Conservation (phyloP, 2,888 invertebrate genomes). For the Pollenia angustigena region DNA sequence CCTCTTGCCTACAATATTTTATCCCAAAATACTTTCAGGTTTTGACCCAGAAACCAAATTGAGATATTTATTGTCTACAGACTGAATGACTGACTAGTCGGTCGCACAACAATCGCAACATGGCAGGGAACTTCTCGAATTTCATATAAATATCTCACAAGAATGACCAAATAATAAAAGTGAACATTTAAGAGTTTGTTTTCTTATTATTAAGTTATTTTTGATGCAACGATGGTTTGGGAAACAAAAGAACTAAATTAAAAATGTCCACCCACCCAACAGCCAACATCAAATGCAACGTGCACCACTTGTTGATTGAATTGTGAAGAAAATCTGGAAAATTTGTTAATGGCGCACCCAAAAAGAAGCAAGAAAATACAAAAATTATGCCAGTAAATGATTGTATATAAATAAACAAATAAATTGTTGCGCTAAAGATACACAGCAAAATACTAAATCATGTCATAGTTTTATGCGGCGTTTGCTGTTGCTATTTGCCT, state of each 20-base stretch:
- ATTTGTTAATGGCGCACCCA: slow-evolving; percentile 57
- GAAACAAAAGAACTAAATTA: slow-evolving; percentile 41
- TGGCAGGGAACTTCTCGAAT: background rate
- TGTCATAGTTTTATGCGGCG: slow-evolving; percentile 21
- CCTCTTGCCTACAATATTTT: slow-evolving; percentile 37
- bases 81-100: background rate
- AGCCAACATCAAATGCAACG: background rate
- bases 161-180: slow-evolving; percentile 12
- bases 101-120: background rate
- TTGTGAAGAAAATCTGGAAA: slow-evolving; percentile 62
- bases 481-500: background rate
- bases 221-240: background rate
- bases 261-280: slow-evolving; percentile 56
- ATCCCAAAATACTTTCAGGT: slow-evolving; percentile 18
- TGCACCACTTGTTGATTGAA: slow-evolving; percentile 64
- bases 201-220: background rate
- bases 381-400: background rate
- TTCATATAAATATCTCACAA: slow-evolving; percentile 10
- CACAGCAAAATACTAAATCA: slow-evolving; percentile 48
- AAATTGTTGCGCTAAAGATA: slow-evolving; percentile 34
- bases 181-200: slow-evolving; percentile 32
- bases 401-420: background rate
- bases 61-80: slow-evolving; percentile 43
- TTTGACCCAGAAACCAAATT: slow-evolving; percentile 54
- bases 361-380: slow-evolving; percentile 25